These are phyloP conservation scores for Pipra filicauda DNA, from an alignment of 2,113 vertebrate genomes.

Conservation along the genomic window DNA sequence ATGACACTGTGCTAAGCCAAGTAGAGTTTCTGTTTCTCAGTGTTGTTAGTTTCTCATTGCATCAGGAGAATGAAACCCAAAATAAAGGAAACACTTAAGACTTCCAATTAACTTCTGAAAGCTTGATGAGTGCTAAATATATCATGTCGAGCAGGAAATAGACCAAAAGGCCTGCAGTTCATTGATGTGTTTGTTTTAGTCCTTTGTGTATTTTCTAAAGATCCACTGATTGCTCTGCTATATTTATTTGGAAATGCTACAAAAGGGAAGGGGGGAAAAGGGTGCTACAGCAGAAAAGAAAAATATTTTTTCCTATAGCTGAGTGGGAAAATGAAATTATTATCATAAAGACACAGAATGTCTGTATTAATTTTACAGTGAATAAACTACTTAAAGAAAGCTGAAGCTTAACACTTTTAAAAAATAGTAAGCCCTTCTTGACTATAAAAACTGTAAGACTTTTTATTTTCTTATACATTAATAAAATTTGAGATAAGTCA, in stretches of 20 bases:
- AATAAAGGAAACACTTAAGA: conserved; percentile 30
- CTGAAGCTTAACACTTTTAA: neutral
- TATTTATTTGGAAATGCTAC: conserved; percentile 10
- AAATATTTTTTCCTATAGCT: neutral
- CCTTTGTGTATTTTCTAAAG: conserved; percentile 46
- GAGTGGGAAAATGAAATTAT: neutral
- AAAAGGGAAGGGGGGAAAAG: neutral
- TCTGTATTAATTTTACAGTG: neutral
- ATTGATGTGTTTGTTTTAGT: conserved; percentile 14
- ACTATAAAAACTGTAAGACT: conserved; percentile 8
- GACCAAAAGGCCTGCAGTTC: neutral
- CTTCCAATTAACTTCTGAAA: conserved; percentile 46
- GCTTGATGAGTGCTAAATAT: conserved; percentile 44
- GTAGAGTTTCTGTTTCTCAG: neutral
- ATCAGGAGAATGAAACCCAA: conserved; percentile 15
- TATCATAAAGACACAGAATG: neutral
- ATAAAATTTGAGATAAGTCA: conserved; percentile 32
- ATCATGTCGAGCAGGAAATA: conserved; percentile 32
- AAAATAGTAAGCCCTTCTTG: conserved; percentile 43
- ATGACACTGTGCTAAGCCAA: neutral
- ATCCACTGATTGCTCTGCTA: conserved; percentile 30
- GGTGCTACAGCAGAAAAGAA: neutral
- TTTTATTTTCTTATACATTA: neutral
- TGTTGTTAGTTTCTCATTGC: conserved; percentile 2
- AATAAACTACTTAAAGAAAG: conserved; percentile 6